Base-by-base conservation (phyloP, 2,113 vertebrate genomes). In the Xenopus borealis region DNA sequence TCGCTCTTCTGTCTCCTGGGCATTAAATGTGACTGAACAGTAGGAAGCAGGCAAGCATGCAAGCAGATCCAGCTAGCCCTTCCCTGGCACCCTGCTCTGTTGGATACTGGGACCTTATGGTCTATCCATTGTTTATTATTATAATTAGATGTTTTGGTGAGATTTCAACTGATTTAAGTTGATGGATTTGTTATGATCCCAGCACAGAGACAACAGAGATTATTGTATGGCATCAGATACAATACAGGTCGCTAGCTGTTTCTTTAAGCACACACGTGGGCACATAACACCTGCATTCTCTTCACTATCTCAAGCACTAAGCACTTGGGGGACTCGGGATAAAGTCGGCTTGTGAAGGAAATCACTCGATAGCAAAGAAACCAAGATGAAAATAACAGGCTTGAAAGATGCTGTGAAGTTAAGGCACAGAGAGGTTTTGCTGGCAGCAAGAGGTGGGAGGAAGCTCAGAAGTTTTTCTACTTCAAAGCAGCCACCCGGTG, bases 21-120 rank as follows among this genome's bases (percentile, higher is more conserved):
- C 76, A 83, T 66, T 72, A 85, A 79, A 70, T 0, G 58, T 53
- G 89, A 91, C 92, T 91, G 89, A 91, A 86, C 79, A 75, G 0
- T 10, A 80, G 82, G 67, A 18, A 62, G 6, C 81, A 80, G 80
- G 89, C 85, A 8, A 44, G 11, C 62, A 63, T 78, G 13, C 44
- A 27, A 72, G 23, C n/a, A 66, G 68, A 59, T 14, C 12, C 61
- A 80, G 5, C 82, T 30, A 67, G 72, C 70, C 23, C 23, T 27
- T 27, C 23, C 23, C 23, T 27, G 82, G 80, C 69, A 84, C 55
- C 47, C 5, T 7, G 8, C 33, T 40, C 33, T 9, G 8, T 40
- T 40, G n/a, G n/a, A n/a, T n/a, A 9, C 33, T 40, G 3, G 7
- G 33, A 40, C 5, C 7, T 40, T 40, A 40, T 40, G 33, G 33